Percentiles rank a stretch among this genome's conserved stretches.
These are phyloP conservation scores for Oscheius myriophilus DNA, from an alignment of 2,888 invertebrate species.

Conservation along the genomic window DNA sequence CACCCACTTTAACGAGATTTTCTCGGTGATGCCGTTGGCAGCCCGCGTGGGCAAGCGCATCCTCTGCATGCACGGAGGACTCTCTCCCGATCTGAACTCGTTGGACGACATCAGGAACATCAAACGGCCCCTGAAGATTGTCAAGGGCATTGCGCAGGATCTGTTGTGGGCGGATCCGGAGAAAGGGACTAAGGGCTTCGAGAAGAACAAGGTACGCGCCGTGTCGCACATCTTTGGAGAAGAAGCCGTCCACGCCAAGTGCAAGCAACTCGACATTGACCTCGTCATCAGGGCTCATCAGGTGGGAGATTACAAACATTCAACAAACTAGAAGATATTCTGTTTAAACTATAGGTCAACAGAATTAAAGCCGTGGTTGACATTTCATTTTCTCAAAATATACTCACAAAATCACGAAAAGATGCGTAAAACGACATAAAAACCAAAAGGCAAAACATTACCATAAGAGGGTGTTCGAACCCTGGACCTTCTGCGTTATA, in stretches of 20 bases:
- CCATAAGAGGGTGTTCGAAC: not conserved
- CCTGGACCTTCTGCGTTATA: no score
- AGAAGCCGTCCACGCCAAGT: conserved; percentile 43
- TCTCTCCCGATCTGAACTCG: conserved; percentile 51
- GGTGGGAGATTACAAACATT: no score
- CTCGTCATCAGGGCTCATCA: conserved; percentile 48
- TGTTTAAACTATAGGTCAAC: not conserved
- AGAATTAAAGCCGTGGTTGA: no score
- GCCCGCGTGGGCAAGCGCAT: conserved; percentile 52
- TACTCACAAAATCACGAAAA: no score
- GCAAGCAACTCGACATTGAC: conserved; percentile 45
- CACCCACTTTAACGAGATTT: conserved; percentile 61
- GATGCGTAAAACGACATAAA: not conserved
- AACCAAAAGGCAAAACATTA: not conserved
- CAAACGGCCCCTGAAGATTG: conserved; percentile 40
- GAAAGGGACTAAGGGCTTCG: conserved; percentile 38
- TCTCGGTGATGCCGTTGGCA: conserved; percentile 61
- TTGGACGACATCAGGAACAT: conserved; percentile 60
- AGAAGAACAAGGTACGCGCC: conserved; percentile 52
- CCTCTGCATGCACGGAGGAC: conserved; percentile 64
- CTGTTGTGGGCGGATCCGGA: conserved; percentile 61
- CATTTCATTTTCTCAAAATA: no score
- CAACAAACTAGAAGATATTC: not conserved
- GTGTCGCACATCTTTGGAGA: conserved; percentile 56
- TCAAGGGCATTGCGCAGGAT: conserved; percentile 49